Conservation (phyloP, 92 coral and sea anemone species). For the Hydrozoanthus gracilis region DNA sequence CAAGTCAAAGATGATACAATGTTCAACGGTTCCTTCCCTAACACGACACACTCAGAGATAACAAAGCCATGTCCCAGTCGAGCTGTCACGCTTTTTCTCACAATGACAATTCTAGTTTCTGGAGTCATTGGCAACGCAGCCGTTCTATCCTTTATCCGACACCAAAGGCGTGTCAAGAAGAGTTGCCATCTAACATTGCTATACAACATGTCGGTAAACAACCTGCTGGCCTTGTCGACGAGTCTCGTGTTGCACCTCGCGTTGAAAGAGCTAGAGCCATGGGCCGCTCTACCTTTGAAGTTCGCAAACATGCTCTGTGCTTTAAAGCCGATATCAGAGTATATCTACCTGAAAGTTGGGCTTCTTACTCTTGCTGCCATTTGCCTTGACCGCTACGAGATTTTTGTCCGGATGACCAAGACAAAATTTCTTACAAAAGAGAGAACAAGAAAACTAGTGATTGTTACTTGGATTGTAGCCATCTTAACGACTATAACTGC, state of each 20-base stretch:
- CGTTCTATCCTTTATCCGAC: constrained; percentile 30
- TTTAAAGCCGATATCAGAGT: constrained; percentile 30
- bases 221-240: constrained; percentile 23
- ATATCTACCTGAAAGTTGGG: constrained; percentile 43
- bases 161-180: neutral
- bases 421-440: constrained; percentile 18
- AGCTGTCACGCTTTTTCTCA: constrained; percentile 40
- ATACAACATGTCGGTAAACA: constrained; percentile 40
- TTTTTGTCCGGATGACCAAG: constrained; percentile 42
- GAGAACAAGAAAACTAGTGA: constrained; percentile 20
- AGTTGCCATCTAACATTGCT: neutral
- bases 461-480: constrained; percentile 24
- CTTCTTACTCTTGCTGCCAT: constrained; percentile 43
- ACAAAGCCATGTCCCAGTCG: constrained; percentile 4
- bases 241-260: constrained; percentile 12
- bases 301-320: constrained; percentile 38
- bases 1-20: neutral
- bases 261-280: constrained; percentile 3
- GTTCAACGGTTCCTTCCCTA: constrained; percentile 10
- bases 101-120: neutral
- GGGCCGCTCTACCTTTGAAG: neutral
- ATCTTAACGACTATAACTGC: constrained; percentile 21
- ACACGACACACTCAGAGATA: neutral
- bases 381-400: constrained; percentile 45
- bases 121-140: constrained; percentile 18